Evolutionary conservation across 2,888 invertebrate genomes (phyloP).

Genomic region (Tachina lurida): DNA sequence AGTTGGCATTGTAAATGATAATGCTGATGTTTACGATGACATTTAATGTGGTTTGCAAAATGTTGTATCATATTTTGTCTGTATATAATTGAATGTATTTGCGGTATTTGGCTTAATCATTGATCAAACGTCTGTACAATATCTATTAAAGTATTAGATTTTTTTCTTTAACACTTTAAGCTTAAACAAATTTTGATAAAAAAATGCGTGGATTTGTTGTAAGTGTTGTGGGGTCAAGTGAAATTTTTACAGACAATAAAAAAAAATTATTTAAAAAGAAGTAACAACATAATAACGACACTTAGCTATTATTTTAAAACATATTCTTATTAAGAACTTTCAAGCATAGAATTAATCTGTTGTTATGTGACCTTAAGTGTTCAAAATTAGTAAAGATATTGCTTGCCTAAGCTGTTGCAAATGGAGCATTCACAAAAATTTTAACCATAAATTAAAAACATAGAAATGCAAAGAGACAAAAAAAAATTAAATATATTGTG

Average conservation of each 20-base stretch:
- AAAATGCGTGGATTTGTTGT: slow-evolving; percentile 65
- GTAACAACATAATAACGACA: neutral
- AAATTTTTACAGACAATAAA: neutral
- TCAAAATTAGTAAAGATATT: too few relatives aligned
- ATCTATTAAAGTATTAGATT: slow-evolving; percentile 27
- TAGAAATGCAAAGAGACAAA: too few relatives aligned
- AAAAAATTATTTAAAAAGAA: neutral
- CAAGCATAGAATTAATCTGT: too few relatives aligned
- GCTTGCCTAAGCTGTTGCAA: too few relatives aligned
- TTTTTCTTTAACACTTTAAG: neutral
- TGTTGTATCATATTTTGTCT: slow-evolving; percentile 15
- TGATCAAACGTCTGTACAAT: slow-evolving; percentile 45
- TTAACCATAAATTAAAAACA: too few relatives aligned
- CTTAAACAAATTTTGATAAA: slow-evolving; percentile 42
- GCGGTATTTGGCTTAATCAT: slow-evolving; percentile 38
- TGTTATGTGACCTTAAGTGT: too few relatives aligned
- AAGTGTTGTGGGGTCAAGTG: slow-evolving; percentile 29
- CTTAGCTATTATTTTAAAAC: neutral
- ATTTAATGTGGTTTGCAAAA: neutral
- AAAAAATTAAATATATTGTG: too few relatives aligned
- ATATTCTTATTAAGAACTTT: neutral
- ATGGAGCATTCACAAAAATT: too few relatives aligned
- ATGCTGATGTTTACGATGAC: neutral
- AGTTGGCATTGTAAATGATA: slow-evolving; percentile 25
- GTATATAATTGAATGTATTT: slow-evolving; percentile 46